A percentile compares a stretch with the other conserved stretches of the same genome.
These are phyloP conservation scores for Drepana arcuata DNA, from an alignment of 1,140 invertebrate species.

Conservation along the genomic window DNA sequence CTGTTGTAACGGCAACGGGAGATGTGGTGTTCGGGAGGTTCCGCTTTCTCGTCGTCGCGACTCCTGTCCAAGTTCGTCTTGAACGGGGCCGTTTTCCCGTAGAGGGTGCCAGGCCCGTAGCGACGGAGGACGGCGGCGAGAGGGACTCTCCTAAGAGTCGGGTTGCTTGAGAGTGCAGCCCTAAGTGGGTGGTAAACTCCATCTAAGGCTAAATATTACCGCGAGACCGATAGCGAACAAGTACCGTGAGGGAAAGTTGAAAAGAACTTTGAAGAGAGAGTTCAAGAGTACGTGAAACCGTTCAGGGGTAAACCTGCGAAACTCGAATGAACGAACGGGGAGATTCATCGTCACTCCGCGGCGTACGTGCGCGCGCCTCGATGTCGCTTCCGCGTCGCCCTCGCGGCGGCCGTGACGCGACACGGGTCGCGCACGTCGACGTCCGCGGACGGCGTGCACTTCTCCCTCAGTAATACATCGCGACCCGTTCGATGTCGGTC, in stretches of 20 bases:
- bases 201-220: conserved; percentile 89
- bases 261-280: conserved; percentile 93
- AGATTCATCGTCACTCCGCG: conserved; percentile 67
- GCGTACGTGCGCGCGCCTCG: no score
- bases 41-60: conserved; percentile 46
- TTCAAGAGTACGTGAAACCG: conserved; percentile 89
- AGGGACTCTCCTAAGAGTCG: conserved; percentile 80
- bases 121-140: conserved; percentile 66
- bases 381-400: no score
- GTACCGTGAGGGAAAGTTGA: conserved; percentile 93
- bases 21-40: conserved; percentile 79
- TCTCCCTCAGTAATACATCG: conserved; percentile 51
- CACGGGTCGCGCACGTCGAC: no score
- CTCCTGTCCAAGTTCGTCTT: conserved; percentile 78
- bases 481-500: conserved; percentile 39
- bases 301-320: conserved; percentile 79
- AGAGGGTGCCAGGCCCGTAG: conserved; percentile 83
- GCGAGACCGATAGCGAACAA: conserved; percentile 91
- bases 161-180: conserved; percentile 89
- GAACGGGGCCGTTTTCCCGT: conserved; percentile 78
- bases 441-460: conserved; percentile 60
- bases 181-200: conserved; percentile 88
- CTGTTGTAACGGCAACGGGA: conserved; percentile 67
- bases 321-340: conserved; percentile 73
- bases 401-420: no score